Evolutionary conservation across 92 coral and sea anemone genomes (phyloP).

Genomic region (Actinostola sp.): DNA sequence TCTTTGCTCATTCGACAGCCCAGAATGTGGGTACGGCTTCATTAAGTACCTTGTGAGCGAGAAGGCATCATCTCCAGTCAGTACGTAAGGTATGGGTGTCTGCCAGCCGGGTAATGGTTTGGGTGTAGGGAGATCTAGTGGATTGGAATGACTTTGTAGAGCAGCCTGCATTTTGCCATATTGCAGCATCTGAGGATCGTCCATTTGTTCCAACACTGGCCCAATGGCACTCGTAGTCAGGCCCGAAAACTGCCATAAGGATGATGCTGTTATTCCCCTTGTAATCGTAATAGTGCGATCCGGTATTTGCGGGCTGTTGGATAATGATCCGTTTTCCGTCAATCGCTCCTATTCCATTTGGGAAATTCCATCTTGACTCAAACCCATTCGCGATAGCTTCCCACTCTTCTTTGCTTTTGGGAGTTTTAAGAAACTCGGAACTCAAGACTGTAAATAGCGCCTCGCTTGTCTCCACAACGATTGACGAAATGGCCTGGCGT

Average conservation of each 20-base stretch:
- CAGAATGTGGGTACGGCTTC: constrained; percentile 54
- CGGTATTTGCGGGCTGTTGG: constrained; percentile 64
- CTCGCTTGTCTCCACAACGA: constrained; percentile 21
- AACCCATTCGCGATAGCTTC: constrained; percentile 35
- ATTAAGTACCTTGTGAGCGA: constrained; percentile 37
- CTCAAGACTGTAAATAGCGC: constrained; percentile 10
- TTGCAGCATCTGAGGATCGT: constrained; percentile 43
- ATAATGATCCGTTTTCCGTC: constrained; percentile 58
- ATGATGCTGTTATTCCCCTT: constrained; percentile 52
- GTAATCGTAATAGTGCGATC: constrained; percentile 53
- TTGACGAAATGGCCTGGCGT: constrained; percentile 13
- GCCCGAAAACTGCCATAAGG: constrained; percentile 50
- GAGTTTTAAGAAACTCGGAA: constrained; percentile 31
- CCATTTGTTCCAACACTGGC: constrained; percentile 66
- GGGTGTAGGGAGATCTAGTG: too few species aligned
- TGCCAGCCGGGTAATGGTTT: too few species aligned
- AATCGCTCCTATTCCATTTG: constrained; percentile 66
- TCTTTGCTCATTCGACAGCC: constrained; percentile 46
- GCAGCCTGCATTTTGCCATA: constrained; percentile 35
- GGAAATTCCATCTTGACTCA: constrained; percentile 50
- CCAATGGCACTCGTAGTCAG: constrained; percentile 43
- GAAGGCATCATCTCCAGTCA: constrained; percentile 77
- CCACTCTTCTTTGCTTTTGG: constrained; percentile 49
- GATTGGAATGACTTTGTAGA: too few species aligned
- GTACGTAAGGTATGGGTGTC: constrained; percentile 48